A percentile compares a stretch with the other conserved stretches of the same genome.
Evolutionary conservation across 2,797 vertebrate species (phyloP).

Genomic region (Alosa sapidissima): DNA sequence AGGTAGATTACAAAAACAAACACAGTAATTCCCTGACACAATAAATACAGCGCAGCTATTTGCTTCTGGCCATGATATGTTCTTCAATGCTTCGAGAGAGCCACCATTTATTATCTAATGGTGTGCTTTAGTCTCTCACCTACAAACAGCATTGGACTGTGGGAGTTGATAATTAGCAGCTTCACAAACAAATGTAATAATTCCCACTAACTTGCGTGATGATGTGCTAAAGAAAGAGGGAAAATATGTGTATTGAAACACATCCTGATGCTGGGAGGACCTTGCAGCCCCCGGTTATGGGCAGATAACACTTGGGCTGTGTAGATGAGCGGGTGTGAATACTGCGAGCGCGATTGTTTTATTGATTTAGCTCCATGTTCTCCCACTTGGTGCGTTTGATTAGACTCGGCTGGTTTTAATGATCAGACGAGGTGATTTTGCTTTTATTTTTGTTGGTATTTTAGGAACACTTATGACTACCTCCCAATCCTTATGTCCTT

Average conservation of each 20-base stretch:
- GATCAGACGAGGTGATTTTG: not conserved
- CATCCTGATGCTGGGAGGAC: constrained; percentile 66
- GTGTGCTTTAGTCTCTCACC: constrained; percentile 56
- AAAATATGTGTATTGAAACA: constrained; percentile 68
- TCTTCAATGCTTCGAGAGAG: constrained; percentile 41
- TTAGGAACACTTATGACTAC: not conserved
- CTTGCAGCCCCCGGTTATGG: constrained; percentile 68
- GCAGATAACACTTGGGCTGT: constrained; percentile 71
- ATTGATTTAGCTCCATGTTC: constrained; percentile 50
- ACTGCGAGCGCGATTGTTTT: constrained; percentile 59
- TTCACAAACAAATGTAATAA: constrained; percentile 69
- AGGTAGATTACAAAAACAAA: not conserved
- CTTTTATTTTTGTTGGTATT: not conserved
- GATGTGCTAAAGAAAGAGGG: constrained; percentile 67
- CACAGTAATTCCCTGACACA: not conserved
- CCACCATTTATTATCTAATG: constrained; percentile 52
- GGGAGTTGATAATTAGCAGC: constrained; percentile 72
- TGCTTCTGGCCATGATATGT: constrained; percentile 28
- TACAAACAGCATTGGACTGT: constrained; percentile 63
- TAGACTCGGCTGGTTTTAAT: not conserved
- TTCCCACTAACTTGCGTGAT: constrained; percentile 66
- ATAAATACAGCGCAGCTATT: not conserved
- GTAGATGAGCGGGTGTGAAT: constrained; percentile 75
- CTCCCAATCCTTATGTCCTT: not conserved
- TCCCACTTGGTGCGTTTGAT: constrained; percentile 25